Percentiles rank a stretch among this genome's conserved stretches.
phyloP scores from a whole-genome alignment of 2,888 invertebrate species.

The Perizoma affinitatum region DNA sequence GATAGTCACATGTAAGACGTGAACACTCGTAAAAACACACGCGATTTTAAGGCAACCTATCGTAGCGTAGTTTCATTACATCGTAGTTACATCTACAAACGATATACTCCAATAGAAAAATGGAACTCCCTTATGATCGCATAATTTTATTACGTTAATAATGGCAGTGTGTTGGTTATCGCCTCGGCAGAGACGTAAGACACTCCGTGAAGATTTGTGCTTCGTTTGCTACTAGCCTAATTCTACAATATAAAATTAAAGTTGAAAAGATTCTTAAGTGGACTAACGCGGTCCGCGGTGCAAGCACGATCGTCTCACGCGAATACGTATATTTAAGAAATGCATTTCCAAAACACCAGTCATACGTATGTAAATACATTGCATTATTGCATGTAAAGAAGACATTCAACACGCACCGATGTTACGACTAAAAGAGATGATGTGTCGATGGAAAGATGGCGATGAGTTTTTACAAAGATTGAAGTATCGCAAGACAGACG shows the following conservation, averaged over 20 bases:
- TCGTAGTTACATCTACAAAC: constrained; percentile 43
- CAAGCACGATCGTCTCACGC: constrained; percentile 69
- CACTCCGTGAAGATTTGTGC: constrained; percentile 78
- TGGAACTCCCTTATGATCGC: constrained; percentile 61
- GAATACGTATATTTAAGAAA: constrained; percentile 77
- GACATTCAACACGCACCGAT: constrained; percentile 78
- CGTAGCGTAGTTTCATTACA: constrained; percentile 55
- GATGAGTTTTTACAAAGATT: constrained; percentile 25
- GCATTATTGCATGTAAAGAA: constrained; percentile 77
- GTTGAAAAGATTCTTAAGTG: constrained; percentile 61
- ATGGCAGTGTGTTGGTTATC: constrained; percentile 79
- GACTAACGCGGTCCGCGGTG: constrained; percentile 79
- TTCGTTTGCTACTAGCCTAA: constrained; percentile 67
- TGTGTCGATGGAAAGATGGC: background rate
- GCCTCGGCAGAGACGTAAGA: constrained; percentile 64
- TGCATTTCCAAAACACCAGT: constrained; percentile 75
- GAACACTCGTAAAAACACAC: constrained; percentile 42
- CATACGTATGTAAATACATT: constrained; percentile 74
- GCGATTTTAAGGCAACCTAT: constrained; percentile 69
- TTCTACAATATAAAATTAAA: constrained; percentile 66
- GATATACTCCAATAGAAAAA: constrained; percentile 50
- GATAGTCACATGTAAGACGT: constrained; percentile 60
- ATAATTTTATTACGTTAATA: constrained; percentile 66
- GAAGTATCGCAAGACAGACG: constrained; percentile 44
- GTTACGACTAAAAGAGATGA: constrained; percentile 18